Evolutionary conservation across 1,140 invertebrate species (phyloP), one percentile per base, ranked within the genome.

Genomic region (Sycophila sp.): DNA sequence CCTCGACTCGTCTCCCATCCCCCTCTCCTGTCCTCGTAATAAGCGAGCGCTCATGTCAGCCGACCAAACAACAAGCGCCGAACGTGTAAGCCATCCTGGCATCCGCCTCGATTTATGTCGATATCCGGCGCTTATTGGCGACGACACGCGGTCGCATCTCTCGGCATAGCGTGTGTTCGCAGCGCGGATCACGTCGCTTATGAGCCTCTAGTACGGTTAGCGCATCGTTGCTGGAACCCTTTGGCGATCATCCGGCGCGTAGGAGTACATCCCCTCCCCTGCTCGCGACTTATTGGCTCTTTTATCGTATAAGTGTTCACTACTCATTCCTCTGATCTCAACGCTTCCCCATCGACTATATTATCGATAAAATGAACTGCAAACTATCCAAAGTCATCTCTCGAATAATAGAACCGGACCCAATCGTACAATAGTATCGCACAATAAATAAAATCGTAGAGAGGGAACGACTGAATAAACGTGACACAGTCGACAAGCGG

Each of bases 101-200:
- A 81, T 84, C 47, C 28, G 15, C 4, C 79, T 82, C 83, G 83
- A 85, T 85, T 85, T 85, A 85, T 85, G 82, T 79, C 79, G 82
- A 83, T 85, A 83, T 83, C 79, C 82, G 80, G 83, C 82, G 80
- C 80, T 81, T 85, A 85, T 83, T 83, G 83, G 77, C 83, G 76
- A 80, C 77, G 73, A 81, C 80, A 80, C 77, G 75, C 81, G 80
- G 79, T 78, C 80, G 70, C 67, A 70, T 68, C 55, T 78, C 72
- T 72, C 42, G 22, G 11, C 15, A 28, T 30, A 10, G 49, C 62
- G 49, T 56, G 40, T 45, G 56, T 11, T 7, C 42, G 8, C 56
- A 22, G 2, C 26, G 2, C 64, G 36, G 8, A 7, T 10, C 17
- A 26, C 32, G 49, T 42, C 56, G 34, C n/a, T 65, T 42, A 47